Base-by-base conservation (phyloP, 2,113 vertebrate species). In the Chaenocephalus aceratus region DNA sequence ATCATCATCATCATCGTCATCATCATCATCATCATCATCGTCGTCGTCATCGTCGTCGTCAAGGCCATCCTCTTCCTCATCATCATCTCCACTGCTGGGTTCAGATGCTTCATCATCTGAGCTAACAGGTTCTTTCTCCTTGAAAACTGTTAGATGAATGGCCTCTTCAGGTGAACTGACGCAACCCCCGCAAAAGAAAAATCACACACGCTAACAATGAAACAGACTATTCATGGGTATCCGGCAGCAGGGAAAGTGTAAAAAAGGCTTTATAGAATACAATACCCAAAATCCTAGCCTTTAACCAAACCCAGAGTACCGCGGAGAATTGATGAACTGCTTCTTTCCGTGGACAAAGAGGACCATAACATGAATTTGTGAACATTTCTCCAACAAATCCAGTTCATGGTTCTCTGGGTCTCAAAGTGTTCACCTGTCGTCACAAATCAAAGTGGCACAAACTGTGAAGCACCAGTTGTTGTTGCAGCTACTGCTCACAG, bases 31-130 rank as follows among this genome's bases (percentile, higher is more conserved):
- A 0, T 66, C 80, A 0, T 82, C 86, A 0, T 74, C 84, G 0
- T 86, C 87, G 0, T 66, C 80, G 0, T 82, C 86, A 0, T 74
- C 86, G 0, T 78, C 80, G 0, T 63, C 80, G 0, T 79, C 89
- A 0, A 14, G 6, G 0, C 6, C 62, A 0, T 77, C 87, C 0
- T 88, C 83, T 0, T 88, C 79, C 0, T 89, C 90, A 44, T 88
- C 79, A 0, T 89, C 90, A 44, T 87, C 90, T 62, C 71, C 86
- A 1, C 80, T 88, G 67, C 85, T 91, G 3, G 66, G 56, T 63
- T 92, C 87, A 34, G 70, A 83, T 51, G 67, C 87, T 56, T 90
- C 83, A 45, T 86, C 77, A 6, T 93, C 83, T 59, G 82, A 92
- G 80, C 82, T 84, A 1, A 30, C 75, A 10, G 9, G 74, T 64